A percentile compares a stretch with the other conserved stretches of the same genome.
Evolutionary conservation across 37 sponge, comb jelly and placozoan genomes (phyloP).

Genomic region (Beroe ovata): DNA sequence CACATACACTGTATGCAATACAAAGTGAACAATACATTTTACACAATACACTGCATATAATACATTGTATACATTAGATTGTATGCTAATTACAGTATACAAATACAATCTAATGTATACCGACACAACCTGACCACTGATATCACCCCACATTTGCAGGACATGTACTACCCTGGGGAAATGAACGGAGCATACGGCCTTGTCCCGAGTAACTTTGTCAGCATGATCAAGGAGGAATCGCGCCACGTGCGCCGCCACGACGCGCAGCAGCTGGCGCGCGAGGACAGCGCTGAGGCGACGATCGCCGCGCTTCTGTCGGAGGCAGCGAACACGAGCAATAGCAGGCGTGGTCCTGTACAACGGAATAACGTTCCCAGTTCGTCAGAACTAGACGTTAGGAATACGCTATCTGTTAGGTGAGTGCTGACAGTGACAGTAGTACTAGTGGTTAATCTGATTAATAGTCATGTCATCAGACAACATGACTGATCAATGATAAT

Average conservation of each 20-base stretch:
- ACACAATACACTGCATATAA: too few species aligned
- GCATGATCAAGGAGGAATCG: slow-evolving; percentile 9
- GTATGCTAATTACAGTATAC: too few species aligned
- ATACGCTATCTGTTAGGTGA: slow-evolving; percentile 29
- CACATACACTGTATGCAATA: too few species aligned
- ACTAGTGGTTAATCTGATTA: too few species aligned
- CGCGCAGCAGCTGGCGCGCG: neutral
- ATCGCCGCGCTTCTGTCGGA: slow-evolving; percentile 12
- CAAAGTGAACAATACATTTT: too few species aligned
- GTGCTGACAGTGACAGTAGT: too few species aligned
- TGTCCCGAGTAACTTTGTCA: slow-evolving; percentile 52
- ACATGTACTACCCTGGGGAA: slow-evolving; percentile 47
- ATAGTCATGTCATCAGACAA: too few species aligned
- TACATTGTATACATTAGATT: too few species aligned
- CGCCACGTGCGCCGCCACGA: neutral
- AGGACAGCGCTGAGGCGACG: slow-evolving; percentile 63
- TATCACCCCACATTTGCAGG: neutral
- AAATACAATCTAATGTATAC: too few species aligned
- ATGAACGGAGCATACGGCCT: slow-evolving; percentile 33
- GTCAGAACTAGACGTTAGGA: slow-evolving; percentile 2
- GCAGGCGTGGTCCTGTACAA: neutral
- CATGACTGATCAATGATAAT: too few species aligned
- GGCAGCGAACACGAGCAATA: slow-evolving; percentile 10
- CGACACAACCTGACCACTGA: neutral
- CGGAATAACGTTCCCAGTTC: slow-evolving; percentile 43